phyloP scores from a whole-genome alignment of 2,888 invertebrate species.

The Parapristionchus giblindavisi region DNA sequence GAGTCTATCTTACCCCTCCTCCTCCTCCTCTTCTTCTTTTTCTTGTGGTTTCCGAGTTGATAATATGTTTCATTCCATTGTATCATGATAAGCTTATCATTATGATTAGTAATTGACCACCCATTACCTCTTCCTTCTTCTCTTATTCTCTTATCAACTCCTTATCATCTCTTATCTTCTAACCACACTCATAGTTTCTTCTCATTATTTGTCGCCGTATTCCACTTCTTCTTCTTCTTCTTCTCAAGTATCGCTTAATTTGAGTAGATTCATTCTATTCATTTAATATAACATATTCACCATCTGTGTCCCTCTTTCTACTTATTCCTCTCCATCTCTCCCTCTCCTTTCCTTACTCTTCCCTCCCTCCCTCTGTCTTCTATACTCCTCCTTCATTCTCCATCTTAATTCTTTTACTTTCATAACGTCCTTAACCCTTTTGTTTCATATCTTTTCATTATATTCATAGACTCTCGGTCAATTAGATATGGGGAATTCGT shows the following conservation, averaged over 20 bases:
- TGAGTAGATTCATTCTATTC: slow-evolving; percentile 45
- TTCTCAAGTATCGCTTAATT: slow-evolving; percentile 57
- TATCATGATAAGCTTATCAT: background rate
- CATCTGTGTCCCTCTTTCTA: background rate
- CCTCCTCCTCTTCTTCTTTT: background rate
- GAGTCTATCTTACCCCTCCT: background rate
- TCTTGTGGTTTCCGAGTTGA: too few relatives aligned
- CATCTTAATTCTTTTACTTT: too few relatives aligned
- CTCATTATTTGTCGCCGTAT: slow-evolving; percentile 59
- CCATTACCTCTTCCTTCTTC: slow-evolving; percentile 16
- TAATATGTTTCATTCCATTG: background rate
- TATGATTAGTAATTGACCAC: background rate
- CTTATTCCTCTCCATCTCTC: background rate
- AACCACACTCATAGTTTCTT: slow-evolving; percentile 3
- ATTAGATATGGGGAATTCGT: too few relatives aligned
- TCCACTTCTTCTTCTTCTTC: slow-evolving; percentile 59
- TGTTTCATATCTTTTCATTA: too few relatives aligned
- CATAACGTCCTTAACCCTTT: too few relatives aligned
- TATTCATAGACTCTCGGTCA: too few relatives aligned
- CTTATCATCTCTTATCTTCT: slow-evolving; percentile 14
- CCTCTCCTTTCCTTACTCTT: slow-evolving; percentile 38
- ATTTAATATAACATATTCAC: slow-evolving; percentile 19
- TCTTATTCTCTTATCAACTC: background rate
- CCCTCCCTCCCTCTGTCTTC: background rate
- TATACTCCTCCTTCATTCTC: too few relatives aligned